Evolutionary conservation across 2,888 invertebrate species (phyloP).

Genomic region (Drosophila anceps): DNA sequence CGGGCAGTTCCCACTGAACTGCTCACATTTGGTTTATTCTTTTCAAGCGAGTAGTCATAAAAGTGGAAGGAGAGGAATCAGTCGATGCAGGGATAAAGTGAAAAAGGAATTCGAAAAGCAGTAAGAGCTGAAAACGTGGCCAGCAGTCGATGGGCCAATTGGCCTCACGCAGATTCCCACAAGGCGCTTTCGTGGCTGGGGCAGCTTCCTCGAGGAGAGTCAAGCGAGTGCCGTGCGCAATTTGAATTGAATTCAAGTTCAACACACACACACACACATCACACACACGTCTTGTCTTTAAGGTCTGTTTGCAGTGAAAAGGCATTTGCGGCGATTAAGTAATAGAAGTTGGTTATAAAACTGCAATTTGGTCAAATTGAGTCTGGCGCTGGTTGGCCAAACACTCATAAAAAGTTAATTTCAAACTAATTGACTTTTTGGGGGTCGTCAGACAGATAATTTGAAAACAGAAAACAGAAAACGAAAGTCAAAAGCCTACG

Average conservation of each 20-base stretch:
- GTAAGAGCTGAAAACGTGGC: background rate
- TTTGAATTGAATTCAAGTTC: background rate
- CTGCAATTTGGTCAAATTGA: conserved; percentile 6
- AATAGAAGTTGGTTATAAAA: conserved; percentile 17
- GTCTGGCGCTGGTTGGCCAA: background rate
- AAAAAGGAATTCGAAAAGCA: background rate
- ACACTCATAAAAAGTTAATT: conserved; percentile 65
- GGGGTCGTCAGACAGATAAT: conserved; percentile 63
- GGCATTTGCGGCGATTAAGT: conserved; percentile 27
- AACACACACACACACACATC: too few species aligned
- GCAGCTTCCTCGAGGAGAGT: background rate
- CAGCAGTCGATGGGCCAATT: background rate
- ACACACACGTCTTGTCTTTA: conserved; percentile 2
- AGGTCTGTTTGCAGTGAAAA: background rate
- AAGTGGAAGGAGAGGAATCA: background rate
- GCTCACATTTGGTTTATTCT: background rate
- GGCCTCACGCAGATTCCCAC: background rate
- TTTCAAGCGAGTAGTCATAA: background rate
- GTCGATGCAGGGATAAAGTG: too few species aligned
- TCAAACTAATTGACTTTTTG: conserved; percentile 71
- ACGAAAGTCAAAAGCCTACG: conserved; percentile 24
- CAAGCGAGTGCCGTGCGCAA: background rate
- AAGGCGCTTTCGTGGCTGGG: background rate
- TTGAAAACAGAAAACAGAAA: conserved; percentile 30
- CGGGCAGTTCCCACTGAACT: background rate